Conservation (phyloP, 2,888 invertebrate species). For the Melipona bicolor region DNA sequence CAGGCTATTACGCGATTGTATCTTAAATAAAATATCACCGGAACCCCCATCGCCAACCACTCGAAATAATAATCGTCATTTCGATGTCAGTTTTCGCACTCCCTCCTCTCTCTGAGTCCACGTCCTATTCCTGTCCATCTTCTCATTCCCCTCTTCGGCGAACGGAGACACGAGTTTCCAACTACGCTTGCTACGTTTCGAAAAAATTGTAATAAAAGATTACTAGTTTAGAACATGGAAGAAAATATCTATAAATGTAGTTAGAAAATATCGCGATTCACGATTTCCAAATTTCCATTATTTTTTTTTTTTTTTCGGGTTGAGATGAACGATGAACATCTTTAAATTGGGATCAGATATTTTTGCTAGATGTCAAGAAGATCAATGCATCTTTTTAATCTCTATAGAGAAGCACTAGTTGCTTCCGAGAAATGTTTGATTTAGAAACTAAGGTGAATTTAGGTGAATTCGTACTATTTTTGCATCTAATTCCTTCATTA, state of each 20-base stretch:
- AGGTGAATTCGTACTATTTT: neutral
- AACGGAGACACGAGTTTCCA: too few species aligned
- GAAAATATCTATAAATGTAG: too few species aligned
- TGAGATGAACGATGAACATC: too few species aligned
- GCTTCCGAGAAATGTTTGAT: too few species aligned
- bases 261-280: neutral
- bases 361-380: too few species aligned
- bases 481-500: neutral
- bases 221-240: neutral
- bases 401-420: too few species aligned
- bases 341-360: too few species aligned
- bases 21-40: conserved; percentile 83
- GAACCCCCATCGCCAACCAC: conserved; percentile 79
- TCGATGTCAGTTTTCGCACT: conserved; percentile 72
- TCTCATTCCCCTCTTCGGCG: conserved; percentile 19
- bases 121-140: conserved; percentile 25
- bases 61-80: conserved; percentile 83
- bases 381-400: too few species aligned
- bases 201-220: conserved; percentile 46
- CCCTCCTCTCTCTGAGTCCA: neutral
- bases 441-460: too few species aligned
- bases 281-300: neutral
- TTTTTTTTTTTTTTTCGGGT: neutral
- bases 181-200: too few species aligned
- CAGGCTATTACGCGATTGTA: conserved; percentile 83